phyloP scores from a whole-genome alignment of 1,140 invertebrate species.

The Heliconius himera region DNA sequence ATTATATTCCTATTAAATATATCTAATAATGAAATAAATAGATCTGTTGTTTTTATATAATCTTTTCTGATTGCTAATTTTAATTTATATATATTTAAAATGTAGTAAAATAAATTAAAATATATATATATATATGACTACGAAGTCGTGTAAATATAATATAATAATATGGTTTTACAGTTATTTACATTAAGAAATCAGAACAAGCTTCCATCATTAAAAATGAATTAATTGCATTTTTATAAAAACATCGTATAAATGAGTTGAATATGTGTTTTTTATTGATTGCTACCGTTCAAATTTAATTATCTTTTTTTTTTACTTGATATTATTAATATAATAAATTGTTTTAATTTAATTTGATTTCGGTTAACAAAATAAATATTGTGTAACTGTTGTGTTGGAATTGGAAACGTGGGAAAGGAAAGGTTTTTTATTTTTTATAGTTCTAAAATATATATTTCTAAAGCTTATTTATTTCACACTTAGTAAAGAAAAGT shows the following conservation, averaged over 20 bases:
- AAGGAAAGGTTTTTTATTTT: background rate
- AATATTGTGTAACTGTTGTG: background rate
- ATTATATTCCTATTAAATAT: too few relatives aligned
- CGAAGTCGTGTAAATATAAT: background rate
- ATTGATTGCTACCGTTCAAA: constrained; percentile 1
- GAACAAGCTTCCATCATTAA: background rate
- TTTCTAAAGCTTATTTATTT: too few relatives aligned
- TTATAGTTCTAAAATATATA: too few relatives aligned
- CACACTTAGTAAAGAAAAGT: too few relatives aligned
- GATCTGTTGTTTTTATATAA: too few relatives aligned
- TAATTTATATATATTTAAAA: too few relatives aligned
- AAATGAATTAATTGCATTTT: background rate
- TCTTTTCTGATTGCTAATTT: too few relatives aligned
- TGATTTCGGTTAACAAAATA: background rate
- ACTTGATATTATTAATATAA: background rate
- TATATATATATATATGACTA: too few relatives aligned
- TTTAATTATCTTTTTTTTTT: background rate
- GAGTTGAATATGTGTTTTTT: background rate
- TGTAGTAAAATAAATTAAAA: too few relatives aligned
- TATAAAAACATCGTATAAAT: background rate
- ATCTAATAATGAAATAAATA: too few relatives aligned
- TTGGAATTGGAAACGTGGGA: background rate
- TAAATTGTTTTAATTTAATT: background rate
- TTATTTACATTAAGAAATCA: background rate
- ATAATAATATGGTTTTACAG: background rate